Evolutionary conservation across 2,888 invertebrate species (phyloP), one percentile per base, ranked within the genome.

Genomic region (Thera obeliscata): DNA sequence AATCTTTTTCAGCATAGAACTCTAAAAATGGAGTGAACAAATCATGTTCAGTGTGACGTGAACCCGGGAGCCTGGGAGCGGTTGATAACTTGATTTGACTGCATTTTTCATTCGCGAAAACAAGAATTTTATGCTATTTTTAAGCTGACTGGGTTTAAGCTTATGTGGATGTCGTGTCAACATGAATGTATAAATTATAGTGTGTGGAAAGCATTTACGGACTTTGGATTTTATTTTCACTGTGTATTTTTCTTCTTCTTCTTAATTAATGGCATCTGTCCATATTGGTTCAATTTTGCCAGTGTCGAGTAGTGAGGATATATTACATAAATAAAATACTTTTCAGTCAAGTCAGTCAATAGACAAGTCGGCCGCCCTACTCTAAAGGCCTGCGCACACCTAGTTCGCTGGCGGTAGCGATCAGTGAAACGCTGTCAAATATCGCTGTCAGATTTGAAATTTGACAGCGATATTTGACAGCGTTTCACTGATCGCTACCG

Each of bases 91-190:
- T 61, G 70, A 66, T 74, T 72, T 72, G 41, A 59, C 66, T 72
- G 74, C 74, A 76, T 75, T 73, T 77, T 74, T 76, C 73, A 75
- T 67, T 56, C 66, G 50, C 22, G 55, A 66, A 41, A 71, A 71
- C 64, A 70, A 36, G 56, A 64, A 66, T 62, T 66, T 71, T 71
- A 54, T 56, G 48, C 35, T 48, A 59, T 60, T 69, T 69, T 66
- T 52, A 61, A 35, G 57, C 9, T 35, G 41, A 48, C 8, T 41
- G 50, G 52, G 22, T 61, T 64, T 36, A 52, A 64, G 64, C 57
- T 64, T 54, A 64, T 64, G 64, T 59, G 58, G 64, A 59, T 54
- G 64, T 11, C 56, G 41, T 56, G 63, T 59, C 36, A 64, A 64
- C 64, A 64, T 46, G 58, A 46, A 9, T 52, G 52, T 52, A 7